Conservation (phyloP, 1,140 invertebrate genomes). For the Nephila pilipes region DNA sequence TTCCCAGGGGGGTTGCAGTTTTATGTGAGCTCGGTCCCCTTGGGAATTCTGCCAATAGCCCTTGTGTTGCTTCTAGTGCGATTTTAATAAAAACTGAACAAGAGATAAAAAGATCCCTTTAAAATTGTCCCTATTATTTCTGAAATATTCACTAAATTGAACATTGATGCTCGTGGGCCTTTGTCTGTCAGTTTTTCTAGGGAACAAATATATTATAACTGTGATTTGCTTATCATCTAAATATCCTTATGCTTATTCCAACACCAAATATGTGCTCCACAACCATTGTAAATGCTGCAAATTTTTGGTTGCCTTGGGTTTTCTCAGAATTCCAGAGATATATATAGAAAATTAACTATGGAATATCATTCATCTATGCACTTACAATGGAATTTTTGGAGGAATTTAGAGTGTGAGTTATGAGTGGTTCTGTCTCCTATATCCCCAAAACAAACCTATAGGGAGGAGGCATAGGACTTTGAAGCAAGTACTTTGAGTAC, state of each 20-base stretch:
- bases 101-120: no score
- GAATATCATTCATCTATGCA: background rate
- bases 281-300: background rate
- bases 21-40: no score
- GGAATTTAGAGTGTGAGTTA: constrained; percentile 32
- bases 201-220: no score
- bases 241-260: constrained; percentile 8
- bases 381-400: constrained; percentile 3
- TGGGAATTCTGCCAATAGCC: no score
- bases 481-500: background rate
- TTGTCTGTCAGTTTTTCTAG: no score
- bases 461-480: background rate
- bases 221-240: background rate
- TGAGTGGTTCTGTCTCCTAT: background rate
- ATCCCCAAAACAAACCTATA: background rate
- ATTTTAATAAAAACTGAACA: no score
- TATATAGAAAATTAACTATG: background rate
- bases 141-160: no score
- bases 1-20: no score
- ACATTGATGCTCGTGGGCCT: no score
- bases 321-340: background rate
- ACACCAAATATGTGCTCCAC: background rate
- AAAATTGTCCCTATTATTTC: no score
- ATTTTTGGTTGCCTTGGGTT: background rate
- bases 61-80: no score